Percentiles rank a stretch among this genome's conserved stretches.
Conservation (phyloP, 2,888 invertebrate species). For the Deroplatys truncata region DNA sequence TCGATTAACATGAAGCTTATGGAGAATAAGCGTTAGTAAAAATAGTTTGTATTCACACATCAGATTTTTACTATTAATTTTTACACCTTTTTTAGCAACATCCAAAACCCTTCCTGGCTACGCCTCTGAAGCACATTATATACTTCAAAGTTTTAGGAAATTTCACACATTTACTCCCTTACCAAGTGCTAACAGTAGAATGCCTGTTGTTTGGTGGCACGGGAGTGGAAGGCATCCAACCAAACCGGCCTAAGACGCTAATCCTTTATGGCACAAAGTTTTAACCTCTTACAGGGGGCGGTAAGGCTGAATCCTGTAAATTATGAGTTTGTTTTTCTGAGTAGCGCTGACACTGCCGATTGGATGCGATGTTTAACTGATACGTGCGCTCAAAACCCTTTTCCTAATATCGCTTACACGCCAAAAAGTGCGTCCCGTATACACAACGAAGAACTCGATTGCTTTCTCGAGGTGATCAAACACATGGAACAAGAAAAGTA, state of each 20-base stretch:
- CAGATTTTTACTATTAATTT: too few relatives aligned
- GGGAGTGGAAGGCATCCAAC: too few relatives aligned
- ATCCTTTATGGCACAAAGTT: not conserved
- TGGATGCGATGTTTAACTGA: not conserved
- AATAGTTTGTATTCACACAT: too few relatives aligned
- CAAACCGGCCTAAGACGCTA: not conserved
- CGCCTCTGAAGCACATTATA: too few relatives aligned
- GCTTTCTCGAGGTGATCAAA: not conserved
- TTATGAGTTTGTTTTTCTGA: not conserved
- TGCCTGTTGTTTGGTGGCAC: too few relatives aligned
- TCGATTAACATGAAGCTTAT: too few relatives aligned
- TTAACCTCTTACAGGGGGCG: not conserved
- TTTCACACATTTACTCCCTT: too few relatives aligned
- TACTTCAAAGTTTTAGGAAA: too few relatives aligned
- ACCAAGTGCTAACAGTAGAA: too few relatives aligned
- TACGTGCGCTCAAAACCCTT: not conserved
- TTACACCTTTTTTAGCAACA: too few relatives aligned
- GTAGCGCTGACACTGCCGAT: not conserved
- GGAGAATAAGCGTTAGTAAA: too few relatives aligned
- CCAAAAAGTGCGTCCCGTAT: not conserved
- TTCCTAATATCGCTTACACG: not conserved
- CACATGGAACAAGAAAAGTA: not conserved
- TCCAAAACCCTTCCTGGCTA: too few relatives aligned
- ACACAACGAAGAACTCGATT: not conserved
- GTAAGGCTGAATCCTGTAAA: not conserved